Evolutionary conservation across 2,113 vertebrate genomes (phyloP).

Genomic region (Archilochus colubris): DNA sequence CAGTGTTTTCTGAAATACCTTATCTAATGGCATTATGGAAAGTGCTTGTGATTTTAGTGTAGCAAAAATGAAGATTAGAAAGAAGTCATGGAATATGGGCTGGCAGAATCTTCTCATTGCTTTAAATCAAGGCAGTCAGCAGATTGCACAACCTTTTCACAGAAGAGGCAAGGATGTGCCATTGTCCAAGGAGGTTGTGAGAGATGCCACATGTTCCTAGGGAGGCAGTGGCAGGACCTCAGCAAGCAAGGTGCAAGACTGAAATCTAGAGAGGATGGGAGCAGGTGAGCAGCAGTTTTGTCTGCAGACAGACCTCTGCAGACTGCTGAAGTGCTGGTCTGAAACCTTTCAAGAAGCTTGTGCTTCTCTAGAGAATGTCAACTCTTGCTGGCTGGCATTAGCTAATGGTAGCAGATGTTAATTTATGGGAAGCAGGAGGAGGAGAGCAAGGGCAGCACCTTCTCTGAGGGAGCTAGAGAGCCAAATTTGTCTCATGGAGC

Average conservation of each 20-base stretch:
- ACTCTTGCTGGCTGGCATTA: not conserved
- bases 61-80: slow-evolving; percentile 34
- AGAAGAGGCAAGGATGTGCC: accelerated
- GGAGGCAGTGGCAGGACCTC: not conserved
- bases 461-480: not conserved
- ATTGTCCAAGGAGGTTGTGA: not conserved
- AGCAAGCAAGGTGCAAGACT: not conserved
- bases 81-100: not conserved
- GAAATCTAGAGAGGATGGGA: not conserved
- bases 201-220: not conserved
- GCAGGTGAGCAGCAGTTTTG: not conserved
- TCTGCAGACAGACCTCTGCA: not conserved
- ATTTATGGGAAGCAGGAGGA: not conserved
- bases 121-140: not conserved
- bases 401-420: not conserved
- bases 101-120: slow-evolving; percentile 14
- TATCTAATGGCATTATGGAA: slow-evolving; percentile 57
- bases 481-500: not conserved
- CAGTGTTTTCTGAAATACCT: slow-evolving; percentile 70
- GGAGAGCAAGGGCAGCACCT: not conserved
- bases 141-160: not conserved
- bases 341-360: not conserved
- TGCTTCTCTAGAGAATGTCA: not conserved
- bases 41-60: slow-evolving; percentile 56
- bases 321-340: not conserved